These are phyloP conservation scores for Todiramphus chloris DNA, from an alignment of 2,113 vertebrate genomes.

Conservation along the genomic window DNA sequence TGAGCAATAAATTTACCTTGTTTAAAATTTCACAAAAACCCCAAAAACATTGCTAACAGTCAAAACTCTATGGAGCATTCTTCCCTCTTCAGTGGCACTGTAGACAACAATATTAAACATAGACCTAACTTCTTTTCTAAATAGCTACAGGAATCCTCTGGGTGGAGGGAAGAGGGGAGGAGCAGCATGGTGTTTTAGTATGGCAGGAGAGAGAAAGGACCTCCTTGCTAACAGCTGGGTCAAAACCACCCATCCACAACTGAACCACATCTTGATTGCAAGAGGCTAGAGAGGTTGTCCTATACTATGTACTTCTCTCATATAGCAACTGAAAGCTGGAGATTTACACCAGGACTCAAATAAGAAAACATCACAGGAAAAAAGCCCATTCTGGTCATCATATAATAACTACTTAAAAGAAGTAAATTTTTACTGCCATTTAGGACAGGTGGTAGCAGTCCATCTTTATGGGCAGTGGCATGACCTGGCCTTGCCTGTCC, in stretches of 20 bases:
- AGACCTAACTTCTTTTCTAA: background rate
- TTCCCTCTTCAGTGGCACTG: background rate
- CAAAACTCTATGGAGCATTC: background rate
- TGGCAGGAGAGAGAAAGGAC: background rate
- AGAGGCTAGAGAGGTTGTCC: background rate
- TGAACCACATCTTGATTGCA: background rate
- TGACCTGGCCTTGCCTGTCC: background rate
- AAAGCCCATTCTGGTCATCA: background rate
- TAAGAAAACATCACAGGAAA: background rate
- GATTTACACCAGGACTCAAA: background rate
- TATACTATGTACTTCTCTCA: background rate
- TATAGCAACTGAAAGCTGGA: background rate
- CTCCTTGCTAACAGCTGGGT: background rate
- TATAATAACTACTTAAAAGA: background rate
- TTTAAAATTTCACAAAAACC: background rate
- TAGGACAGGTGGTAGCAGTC: background rate
- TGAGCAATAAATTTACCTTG: background rate
- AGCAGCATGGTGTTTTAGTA: background rate
- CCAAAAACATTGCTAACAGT: background rate
- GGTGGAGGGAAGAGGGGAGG: no score
- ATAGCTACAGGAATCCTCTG: background rate
- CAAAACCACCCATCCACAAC: background rate
- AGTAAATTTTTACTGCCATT: background rate
- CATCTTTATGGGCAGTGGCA: background rate
- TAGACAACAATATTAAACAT: background rate